Conservation (phyloP, 2,797 vertebrate genomes). For the Paedocypris micromegethes region DNA sequence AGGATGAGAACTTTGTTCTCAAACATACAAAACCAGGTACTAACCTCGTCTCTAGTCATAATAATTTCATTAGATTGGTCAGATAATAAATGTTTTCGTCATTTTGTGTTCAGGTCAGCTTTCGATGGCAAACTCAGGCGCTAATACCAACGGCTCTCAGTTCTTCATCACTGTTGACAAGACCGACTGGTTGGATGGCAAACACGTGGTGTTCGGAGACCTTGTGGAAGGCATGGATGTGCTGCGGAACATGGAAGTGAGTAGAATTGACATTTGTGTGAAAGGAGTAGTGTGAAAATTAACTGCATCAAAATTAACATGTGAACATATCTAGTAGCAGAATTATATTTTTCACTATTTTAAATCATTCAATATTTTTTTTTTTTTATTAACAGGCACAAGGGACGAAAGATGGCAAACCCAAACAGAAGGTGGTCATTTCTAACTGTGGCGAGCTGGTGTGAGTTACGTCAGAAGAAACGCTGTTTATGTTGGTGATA, state of each 20-base stretch:
- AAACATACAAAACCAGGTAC: conserved; percentile 90
- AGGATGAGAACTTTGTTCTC: conserved; percentile 97
- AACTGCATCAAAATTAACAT: no score
- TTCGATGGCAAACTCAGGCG: conserved; percentile 90
- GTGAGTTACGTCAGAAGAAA: conserved; percentile 50
- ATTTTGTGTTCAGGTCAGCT: conserved; percentile 68
- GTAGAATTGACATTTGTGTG: background rate
- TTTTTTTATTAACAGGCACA: conserved; percentile 72
- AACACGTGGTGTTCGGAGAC: conserved; percentile 95
- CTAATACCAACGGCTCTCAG: conserved; percentile 88
- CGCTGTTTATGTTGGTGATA: conserved; percentile 7
- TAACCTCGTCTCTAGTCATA: background rate
- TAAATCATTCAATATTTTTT: background rate
- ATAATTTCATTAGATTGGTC: background rate
- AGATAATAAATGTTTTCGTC: background rate
- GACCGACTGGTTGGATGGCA: conserved; percentile 90
- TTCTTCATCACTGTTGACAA: conserved; percentile 93
- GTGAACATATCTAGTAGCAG: no score
- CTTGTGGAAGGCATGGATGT: conserved; percentile 91
- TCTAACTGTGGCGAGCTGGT: conserved; percentile 89
- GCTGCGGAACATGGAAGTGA: conserved; percentile 85
- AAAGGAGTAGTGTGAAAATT: background rate
- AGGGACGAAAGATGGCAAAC: conserved; percentile 87
- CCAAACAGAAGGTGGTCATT: conserved; percentile 93
- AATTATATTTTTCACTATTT: background rate